Base-by-base conservation (phyloP, 2,888 invertebrate species). In the Cerceris ruficornis region DNA sequence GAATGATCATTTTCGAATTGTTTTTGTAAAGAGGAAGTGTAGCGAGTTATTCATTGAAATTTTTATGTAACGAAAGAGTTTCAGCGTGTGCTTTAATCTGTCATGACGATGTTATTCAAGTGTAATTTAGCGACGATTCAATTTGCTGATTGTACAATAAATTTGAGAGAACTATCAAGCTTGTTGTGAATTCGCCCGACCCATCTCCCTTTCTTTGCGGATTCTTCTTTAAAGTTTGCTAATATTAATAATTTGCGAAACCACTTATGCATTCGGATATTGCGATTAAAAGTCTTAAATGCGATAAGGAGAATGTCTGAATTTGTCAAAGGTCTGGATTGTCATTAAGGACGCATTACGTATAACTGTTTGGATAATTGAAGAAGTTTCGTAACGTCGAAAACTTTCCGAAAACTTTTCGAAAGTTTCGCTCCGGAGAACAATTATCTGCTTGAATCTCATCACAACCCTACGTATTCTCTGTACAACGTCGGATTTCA, bases 121-220 rank as follows among this genome's bases (percentile, higher is more conserved):
- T 62, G 65, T 61, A 65, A 69, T 60, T 60, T 61, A 73, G 73
- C 60, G 28, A 57, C 17, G 57, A 43, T 54, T 60, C 41, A 52
- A 52, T 64, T 43, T 61, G 41, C 57, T 14, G 64, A 57, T 78
- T 78, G 50, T 78, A 78, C 46, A 79, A 79, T 73, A 73, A 79
- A 79, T 65, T 62, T 58, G 57, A 71, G 57, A 60, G 55, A 68
- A 50, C n/a, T 69, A 66, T 69, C 28, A 50, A 68, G 62, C 14
- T 52, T 49, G 65, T 60, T 65, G 65, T 73, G 17, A 6, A 17
- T 60, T 15, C 43, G 13, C 17, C 41, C 14, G 9, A 52, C 52
- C 60, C 39, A 7, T 9, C 46, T 17, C 17, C 39, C 9, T 17
- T n/a, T 11, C 42, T 11, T 7, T 66, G 8, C 46, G 11, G 46